These are phyloP conservation scores for Zelleria hepariella DNA, from an alignment of 2,888 invertebrate genomes.

Conservation along the genomic window DNA sequence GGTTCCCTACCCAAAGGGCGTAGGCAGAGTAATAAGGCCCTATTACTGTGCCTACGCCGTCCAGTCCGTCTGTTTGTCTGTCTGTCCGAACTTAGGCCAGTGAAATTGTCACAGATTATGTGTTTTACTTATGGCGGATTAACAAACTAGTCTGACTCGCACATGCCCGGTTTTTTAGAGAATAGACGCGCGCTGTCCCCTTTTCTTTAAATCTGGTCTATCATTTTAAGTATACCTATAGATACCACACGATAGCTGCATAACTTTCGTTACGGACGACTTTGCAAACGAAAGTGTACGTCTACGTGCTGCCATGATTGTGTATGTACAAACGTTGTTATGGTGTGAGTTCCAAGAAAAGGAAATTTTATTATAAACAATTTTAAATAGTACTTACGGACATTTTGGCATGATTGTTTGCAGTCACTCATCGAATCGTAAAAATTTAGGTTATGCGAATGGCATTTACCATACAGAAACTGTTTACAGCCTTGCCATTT, in stretches of 20 bases:
- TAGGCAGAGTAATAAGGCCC: no score
- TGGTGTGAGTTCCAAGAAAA: no score
- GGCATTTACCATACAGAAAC: not conserved
- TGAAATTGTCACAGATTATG: no score
- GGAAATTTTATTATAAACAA: no score
- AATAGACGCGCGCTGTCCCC: no score
- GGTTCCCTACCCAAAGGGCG: not conserved
- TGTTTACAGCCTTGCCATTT: not conserved
- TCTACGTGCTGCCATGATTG: no score
- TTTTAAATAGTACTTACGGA: not conserved
- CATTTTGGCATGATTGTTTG: not conserved
- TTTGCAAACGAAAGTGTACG: not conserved
- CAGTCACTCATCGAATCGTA: not conserved
- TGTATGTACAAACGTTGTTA: no score
- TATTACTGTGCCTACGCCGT: not conserved
- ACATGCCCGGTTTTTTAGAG: not conserved
- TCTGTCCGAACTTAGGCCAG: no score
- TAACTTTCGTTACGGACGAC: not conserved
- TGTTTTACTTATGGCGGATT: no score
- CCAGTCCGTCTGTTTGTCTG: not conserved
- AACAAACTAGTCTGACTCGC: not conserved
- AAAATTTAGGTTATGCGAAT: not conserved
- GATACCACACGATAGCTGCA: no score
- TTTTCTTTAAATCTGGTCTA: no score
- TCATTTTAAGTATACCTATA: no score